These are phyloP conservation scores for Sprattus sprattus DNA, from an alignment of 2,113 vertebrate genomes.

Conservation along the genomic window DNA sequence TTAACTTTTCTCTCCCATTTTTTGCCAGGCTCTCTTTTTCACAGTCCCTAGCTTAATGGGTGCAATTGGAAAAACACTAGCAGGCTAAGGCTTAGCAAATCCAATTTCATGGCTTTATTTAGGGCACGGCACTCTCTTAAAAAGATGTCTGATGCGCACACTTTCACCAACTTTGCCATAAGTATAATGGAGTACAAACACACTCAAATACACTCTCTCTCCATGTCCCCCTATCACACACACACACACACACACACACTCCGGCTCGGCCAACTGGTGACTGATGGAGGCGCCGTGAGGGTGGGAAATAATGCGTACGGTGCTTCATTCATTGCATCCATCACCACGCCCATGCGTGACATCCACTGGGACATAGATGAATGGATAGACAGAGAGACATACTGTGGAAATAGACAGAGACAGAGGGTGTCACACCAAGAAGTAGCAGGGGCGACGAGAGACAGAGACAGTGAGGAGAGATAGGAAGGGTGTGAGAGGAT, in stretches of 20 bases:
- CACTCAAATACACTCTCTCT: background rate
- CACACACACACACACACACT: background rate
- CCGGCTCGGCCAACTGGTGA: background rate
- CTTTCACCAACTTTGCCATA: constrained; percentile 25
- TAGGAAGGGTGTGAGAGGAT: background rate
- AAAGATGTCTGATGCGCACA: constrained; percentile 21
- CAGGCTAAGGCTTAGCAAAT: constrained; percentile 42
- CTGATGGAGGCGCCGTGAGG: background rate
- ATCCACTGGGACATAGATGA: background rate
- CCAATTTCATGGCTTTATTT: constrained; percentile 51
- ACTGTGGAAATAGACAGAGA: background rate
- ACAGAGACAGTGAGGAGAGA: background rate
- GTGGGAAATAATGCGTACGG: background rate
- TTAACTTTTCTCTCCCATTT: constrained; percentile 31
- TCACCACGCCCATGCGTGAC: background rate
- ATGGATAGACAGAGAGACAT: background rate
- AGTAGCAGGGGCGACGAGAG: background rate
- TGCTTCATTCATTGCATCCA: background rate
- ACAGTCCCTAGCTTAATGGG: constrained; percentile 37
- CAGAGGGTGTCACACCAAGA: background rate
- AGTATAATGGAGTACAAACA: constrained; percentile 24
- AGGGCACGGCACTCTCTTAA: constrained; percentile 39
- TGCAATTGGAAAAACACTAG: constrained; percentile 34
- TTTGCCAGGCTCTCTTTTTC: constrained; percentile 10
- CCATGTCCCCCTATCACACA: background rate